These are phyloP conservation scores for Anolis carolinensis DNA, from an alignment of 2,113 vertebrate species.

Conservation along the genomic window DNA sequence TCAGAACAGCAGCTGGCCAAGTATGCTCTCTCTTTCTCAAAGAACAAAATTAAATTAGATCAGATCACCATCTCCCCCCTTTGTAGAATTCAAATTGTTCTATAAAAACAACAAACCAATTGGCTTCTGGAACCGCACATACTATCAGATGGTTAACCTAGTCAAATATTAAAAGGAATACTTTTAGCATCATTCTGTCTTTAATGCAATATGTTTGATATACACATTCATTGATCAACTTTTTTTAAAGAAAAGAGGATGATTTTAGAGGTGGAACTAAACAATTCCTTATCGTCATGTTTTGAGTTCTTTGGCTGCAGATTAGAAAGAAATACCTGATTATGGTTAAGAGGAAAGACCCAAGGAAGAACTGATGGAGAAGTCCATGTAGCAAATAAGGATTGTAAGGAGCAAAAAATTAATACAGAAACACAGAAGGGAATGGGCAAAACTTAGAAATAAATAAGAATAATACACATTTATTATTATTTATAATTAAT, in stretches of 20 bases:
- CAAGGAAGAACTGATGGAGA: background rate
- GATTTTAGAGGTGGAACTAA: background rate
- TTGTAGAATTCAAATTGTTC: constrained; percentile 67
- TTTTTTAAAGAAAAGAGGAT: background rate
- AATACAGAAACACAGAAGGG: background rate
- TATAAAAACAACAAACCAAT: constrained; percentile 71
- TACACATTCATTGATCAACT: background rate
- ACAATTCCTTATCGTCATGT: background rate
- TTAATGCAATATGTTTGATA: rapidly evolving
- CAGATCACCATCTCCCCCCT: constrained; percentile 61
- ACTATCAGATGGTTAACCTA: constrained; percentile 40
- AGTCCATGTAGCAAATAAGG: background rate
- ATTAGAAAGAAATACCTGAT: too few species aligned
- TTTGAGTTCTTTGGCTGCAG: background rate
- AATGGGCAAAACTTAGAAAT: background rate
- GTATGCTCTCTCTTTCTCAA: constrained; percentile 54
- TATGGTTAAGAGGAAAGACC: background rate
- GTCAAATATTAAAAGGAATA: constrained; percentile 22
- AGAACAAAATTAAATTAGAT: constrained; percentile 79
- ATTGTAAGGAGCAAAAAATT: background rate
- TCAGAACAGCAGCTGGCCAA: constrained; percentile 74
- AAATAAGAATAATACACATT: too few species aligned
- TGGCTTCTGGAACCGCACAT: constrained; percentile 58
- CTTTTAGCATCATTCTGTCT: background rate
- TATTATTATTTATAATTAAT: too few species aligned